phyloP scores from a whole-genome alignment of 2,797 vertebrate genomes.

The Onychomys arenicola region DNA sequence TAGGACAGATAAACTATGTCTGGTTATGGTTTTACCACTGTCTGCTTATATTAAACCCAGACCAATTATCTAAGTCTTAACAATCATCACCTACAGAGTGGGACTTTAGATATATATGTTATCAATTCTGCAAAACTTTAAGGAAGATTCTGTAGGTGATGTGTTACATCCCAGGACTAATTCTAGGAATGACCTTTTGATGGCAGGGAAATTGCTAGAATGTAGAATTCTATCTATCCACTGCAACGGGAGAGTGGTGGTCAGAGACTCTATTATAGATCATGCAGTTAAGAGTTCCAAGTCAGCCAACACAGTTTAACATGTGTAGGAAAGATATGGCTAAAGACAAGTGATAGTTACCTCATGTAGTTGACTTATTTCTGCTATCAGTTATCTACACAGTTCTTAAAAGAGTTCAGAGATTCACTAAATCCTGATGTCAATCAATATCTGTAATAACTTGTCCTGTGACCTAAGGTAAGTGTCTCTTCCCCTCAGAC shows the following conservation, averaged over 20 bases:
- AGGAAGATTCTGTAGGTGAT: neutral
- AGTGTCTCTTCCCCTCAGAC: neutral
- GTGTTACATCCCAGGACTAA: neutral
- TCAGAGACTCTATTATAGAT: neutral
- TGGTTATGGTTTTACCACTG: neutral
- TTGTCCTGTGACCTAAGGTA: neutral
- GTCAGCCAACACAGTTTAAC: neutral
- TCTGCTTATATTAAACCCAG: neutral
- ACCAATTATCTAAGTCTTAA: constrained; percentile 12
- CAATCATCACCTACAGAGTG: neutral
- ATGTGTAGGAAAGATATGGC: neutral
- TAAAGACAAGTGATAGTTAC: neutral
- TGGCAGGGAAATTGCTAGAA: neutral
- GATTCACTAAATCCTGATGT: neutral
- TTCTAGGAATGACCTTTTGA: neutral
- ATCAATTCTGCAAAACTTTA: constrained; percentile 11
- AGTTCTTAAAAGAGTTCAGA: neutral
- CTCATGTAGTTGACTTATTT: neutral
- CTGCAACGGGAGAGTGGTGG: neutral
- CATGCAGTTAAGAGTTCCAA: neutral
- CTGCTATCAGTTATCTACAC: neutral
- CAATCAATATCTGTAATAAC: neutral
- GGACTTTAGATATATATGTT: neutral
- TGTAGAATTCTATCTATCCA: neutral
- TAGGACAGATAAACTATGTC: neutral